Evolutionary conservation across 2,888 invertebrate genomes (phyloP), one percentile per base, ranked within the genome.

Genomic region (Netelia virgata): DNA sequence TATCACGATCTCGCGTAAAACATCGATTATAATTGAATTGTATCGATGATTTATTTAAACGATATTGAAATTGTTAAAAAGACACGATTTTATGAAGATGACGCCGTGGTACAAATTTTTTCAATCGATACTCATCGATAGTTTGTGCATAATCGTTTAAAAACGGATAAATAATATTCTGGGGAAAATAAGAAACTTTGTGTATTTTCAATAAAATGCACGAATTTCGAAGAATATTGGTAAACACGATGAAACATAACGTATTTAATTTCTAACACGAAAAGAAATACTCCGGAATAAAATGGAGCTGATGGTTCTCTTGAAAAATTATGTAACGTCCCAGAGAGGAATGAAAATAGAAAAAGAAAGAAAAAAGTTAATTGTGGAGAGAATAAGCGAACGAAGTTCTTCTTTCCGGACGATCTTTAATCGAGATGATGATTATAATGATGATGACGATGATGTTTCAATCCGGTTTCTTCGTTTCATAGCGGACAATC

Each of bases 401-500:
- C 53, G 10, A n/a, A 69, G 61, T 59, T 47, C 69, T 74, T 28
- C 55, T 28, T 64, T 75, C 57, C 61, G 36, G 59, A 41, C 43
- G 73, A 74, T 23, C 61, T 69, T 83, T 79, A 50, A 79, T 83
- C 70, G 50, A 16, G 9, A 76, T 66, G 66, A 69, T 41, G 41
- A 70, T 47, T 3, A 76, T 59, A 68, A 76, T 18, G 59, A 76
- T 76, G 74, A 82, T 20, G 63, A 70, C 53, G 77, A 77, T 64
- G 68, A 68, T 82, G 76, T 83, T 78, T 14, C 77, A 83, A 83
- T 83, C 82, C 82, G 82, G 82, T 83, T 83, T 83, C 23, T 53
- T 78, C 55, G 23, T 63, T 61, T 43, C 61, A n/a, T 43, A 41
- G 36, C 14, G 57, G 10, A 53, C 43, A 61, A 61, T 41, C 41